Evolutionary conservation across 2,888 invertebrate genomes (phyloP).

Genomic region (Phrixothrix hirtus): DNA sequence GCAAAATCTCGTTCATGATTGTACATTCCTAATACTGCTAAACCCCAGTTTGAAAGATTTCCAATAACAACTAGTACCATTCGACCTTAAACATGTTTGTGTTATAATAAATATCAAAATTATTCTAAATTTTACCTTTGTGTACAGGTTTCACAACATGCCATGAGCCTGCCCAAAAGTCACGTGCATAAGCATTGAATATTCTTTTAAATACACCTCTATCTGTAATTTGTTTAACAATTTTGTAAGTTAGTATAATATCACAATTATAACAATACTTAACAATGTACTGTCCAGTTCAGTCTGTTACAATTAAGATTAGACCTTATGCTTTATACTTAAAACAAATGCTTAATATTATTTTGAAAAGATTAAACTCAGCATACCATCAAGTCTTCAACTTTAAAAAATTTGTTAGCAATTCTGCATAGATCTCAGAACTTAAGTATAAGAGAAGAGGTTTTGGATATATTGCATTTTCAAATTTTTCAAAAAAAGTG

Average conservation of each 20-base stretch:
- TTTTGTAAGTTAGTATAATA: slow-evolving; percentile 2
- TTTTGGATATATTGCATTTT: no score
- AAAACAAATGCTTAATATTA: no score
- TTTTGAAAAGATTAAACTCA: no score
- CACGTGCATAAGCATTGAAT: slow-evolving; percentile 46
- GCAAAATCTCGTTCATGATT: slow-evolving; percentile 75
- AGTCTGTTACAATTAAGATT: no score
- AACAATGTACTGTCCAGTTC: no score
- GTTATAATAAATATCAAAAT: slow-evolving; percentile 1
- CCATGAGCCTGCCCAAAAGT: slow-evolving; percentile 54
- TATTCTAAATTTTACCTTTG: slow-evolving; percentile 39
- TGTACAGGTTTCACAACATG: slow-evolving; percentile 56
- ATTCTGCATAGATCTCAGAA: no score
- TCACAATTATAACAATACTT: background rate
- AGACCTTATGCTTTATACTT: no score
- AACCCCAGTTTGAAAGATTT: slow-evolving; percentile 66
- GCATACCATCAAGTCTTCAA: no score
- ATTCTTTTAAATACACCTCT: slow-evolving; percentile 42
- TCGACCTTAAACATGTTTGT: slow-evolving; percentile 51
- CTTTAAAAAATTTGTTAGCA: no score
- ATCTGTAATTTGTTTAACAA: slow-evolving; percentile 39
- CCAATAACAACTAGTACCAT: slow-evolving; percentile 64
- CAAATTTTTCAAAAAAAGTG: no score
- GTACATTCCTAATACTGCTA: slow-evolving; percentile 68
- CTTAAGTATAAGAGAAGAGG: no score